Conservation (phyloP, 2,797 vertebrate genomes). For the Nannoperca obscura region DNA sequence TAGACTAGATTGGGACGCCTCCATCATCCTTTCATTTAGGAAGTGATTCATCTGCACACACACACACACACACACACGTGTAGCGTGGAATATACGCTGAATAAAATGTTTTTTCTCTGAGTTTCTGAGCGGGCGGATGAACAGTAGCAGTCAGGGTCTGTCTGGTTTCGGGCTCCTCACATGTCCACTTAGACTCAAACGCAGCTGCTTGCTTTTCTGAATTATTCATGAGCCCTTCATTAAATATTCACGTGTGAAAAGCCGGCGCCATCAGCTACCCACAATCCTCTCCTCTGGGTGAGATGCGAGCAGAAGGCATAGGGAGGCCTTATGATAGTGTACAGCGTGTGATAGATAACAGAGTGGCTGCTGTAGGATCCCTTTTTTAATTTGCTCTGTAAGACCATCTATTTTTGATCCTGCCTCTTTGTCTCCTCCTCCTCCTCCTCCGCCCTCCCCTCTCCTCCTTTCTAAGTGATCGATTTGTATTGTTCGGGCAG, state of each 20-base stretch:
- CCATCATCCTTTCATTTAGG: slow-evolving; percentile 46
- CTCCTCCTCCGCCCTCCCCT: slow-evolving; percentile 1
- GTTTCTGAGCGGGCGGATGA: slow-evolving; percentile 41
- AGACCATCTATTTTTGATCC: slow-evolving; percentile 62
- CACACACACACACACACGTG: slow-evolving; percentile 1
- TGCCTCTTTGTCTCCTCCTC: slow-evolving; percentile 56
- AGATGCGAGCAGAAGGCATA: slow-evolving; percentile 42
- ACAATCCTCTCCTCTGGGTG: slow-evolving; percentile 66
- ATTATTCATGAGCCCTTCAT: slow-evolving; percentile 82
- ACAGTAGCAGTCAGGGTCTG: slow-evolving; percentile 54
- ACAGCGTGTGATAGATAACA: slow-evolving; percentile 18
- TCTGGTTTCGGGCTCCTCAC: slow-evolving; percentile 69
- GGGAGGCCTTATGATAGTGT: slow-evolving; percentile 24
- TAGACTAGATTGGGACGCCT: slow-evolving; percentile 18
- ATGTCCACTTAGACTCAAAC: slow-evolving; percentile 82
- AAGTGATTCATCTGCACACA: slow-evolving; percentile 33
- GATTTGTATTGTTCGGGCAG: slow-evolving; percentile 83
- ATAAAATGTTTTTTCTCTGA: background rate
- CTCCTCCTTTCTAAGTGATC: slow-evolving; percentile 76
- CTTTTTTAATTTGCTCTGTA: slow-evolving; percentile 51
- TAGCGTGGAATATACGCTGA: background rate
- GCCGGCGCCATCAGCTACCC: slow-evolving; percentile 68
- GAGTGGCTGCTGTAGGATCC: background rate
- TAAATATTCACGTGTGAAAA: slow-evolving; percentile 85
- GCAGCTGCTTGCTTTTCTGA: slow-evolving; percentile 81